Conservation (phyloP, 2,113 vertebrate species). For the Actenoides lindsayi region DNA sequence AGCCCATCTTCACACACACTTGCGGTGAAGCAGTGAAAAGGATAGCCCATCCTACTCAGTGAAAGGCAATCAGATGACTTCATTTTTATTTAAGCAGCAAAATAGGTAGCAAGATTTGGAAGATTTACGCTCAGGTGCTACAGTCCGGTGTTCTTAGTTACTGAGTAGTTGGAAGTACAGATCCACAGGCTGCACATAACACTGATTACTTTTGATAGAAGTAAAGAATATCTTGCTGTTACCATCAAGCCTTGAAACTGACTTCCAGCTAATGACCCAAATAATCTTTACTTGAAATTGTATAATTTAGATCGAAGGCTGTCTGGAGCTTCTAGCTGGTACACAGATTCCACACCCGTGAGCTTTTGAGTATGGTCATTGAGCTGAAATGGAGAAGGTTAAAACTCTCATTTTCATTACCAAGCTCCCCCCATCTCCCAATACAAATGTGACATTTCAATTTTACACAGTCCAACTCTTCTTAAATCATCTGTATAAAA, state of each 20-base stretch:
- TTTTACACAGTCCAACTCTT: slow-evolving; percentile 79
- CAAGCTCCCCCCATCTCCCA: slow-evolving; percentile 65
- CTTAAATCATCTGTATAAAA: slow-evolving; percentile 83
- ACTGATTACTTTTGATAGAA: slow-evolving; percentile 1
- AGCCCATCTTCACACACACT: background rate
- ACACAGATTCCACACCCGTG: slow-evolving; percentile 61
- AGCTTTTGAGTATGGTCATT: slow-evolving; percentile 74
- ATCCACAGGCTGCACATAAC: background rate
- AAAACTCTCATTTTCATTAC: slow-evolving; percentile 81
- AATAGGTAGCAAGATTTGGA: background rate
- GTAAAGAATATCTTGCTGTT: slow-evolving; percentile 50
- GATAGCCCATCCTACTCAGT: background rate
- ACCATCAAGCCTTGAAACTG: slow-evolving; percentile 39
- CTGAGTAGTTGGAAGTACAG: background rate
- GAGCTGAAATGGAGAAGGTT: slow-evolving; percentile 79
- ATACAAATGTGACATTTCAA: slow-evolving; percentile 84
- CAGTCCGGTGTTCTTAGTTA: background rate
- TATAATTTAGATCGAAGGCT: slow-evolving; percentile 61
- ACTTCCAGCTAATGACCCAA: slow-evolving; percentile 66
- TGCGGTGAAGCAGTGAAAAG: background rate
- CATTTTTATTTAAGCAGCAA: background rate
- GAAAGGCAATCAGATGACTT: background rate
- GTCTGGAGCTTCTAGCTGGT: slow-evolving; percentile 33
- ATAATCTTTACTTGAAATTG: slow-evolving; percentile 66
- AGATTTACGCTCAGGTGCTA: background rate